phyloP scores from a whole-genome alignment of 30 jellyfish, hydroid and myxozoan species.

The Catostylus mosaicus region DNA sequence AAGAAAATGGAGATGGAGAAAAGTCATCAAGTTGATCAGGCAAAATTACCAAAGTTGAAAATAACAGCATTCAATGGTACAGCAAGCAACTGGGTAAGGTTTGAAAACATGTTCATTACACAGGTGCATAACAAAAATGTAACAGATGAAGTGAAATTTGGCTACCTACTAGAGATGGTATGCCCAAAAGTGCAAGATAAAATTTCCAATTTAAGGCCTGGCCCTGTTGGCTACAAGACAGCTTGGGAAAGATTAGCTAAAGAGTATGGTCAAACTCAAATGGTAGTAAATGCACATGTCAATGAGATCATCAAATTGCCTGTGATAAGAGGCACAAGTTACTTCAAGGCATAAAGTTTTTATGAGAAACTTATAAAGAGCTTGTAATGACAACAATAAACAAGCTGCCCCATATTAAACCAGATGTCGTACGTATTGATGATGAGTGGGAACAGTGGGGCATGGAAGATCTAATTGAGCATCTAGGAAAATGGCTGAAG shows the following conservation, averaged over 20 bases:
- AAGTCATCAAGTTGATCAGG: constrained; percentile 61
- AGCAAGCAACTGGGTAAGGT: constrained; percentile 56
- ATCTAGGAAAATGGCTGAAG: constrained; percentile 54
- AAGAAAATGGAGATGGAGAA: constrained; percentile 52
- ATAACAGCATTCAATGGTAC: constrained; percentile 60
- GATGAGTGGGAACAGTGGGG: constrained; percentile 63
- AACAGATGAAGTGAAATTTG: constrained; percentile 53
- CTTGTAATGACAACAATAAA: constrained; percentile 56
- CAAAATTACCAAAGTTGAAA: constrained; percentile 59
- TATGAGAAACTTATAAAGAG: constrained; percentile 49
- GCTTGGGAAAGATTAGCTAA: constrained; percentile 57
- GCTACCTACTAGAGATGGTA: constrained; percentile 46
- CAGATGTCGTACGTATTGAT: constrained; percentile 61
- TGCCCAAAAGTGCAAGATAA: constrained; percentile 37
- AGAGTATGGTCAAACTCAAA: constrained; percentile 52
- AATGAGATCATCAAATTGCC: constrained; percentile 42
- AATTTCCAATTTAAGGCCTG: constrained; percentile 41
- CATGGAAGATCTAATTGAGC: constrained; percentile 37
- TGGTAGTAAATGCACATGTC: constrained; percentile 53
- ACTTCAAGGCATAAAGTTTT: constrained; percentile 26
- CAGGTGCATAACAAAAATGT: constrained; percentile 49
- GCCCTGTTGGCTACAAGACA: constrained; percentile 54
- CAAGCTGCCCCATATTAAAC: constrained; percentile 67
- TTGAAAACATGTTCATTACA: constrained; percentile 55
- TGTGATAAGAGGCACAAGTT: constrained; percentile 44